Evolutionary conservation across 2,797 vertebrate species (phyloP), one percentile per base, ranked within the genome.

Genomic region (Prunella strophiata): DNA sequence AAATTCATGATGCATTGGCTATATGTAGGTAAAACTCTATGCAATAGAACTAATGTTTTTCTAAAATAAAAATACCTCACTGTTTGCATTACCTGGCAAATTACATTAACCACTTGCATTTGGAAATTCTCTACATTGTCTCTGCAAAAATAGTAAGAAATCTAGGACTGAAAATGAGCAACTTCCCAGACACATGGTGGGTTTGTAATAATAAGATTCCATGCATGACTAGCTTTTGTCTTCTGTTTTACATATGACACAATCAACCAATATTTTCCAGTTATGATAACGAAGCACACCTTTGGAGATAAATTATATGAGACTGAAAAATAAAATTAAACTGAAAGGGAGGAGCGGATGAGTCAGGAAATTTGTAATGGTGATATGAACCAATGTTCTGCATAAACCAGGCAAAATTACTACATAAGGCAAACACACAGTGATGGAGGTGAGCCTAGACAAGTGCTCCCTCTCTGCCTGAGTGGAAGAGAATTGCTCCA

Each of bases 271-370:
- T 88, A 81, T 81, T 88, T 96, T 92, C 55, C 38, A 65, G 27
- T 54, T 68, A 48, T 10, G 29, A 6, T 72, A 83, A 62, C 78
- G 62, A 73, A 91, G 71, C 32, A 21, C 51, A 89, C 62, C 32
- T 91, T 89, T 72, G 66, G 40, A 85, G 47, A 66, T 34, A 77
- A 83, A 81, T 68, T 10, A 61, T 38, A 22, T 80, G 54, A 89
- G 70, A 66, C 19, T 55, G 38, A 85, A 92, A 94, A 92, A 72
- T 23, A 77, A 80, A 94, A 92, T 80, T 61, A 70, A 91, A 83
- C 57, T 55, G 54, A 80, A 93, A 83, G 13, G 50, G 70, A 91
- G 51, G 47, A 89, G 66, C 0, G 0, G 40, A 51, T 92, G 81
- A 91, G 40, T 83, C 50, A 70, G 68, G 32, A 77, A 52, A 76